These are phyloP conservation scores for Cassiopea andromeda DNA, from an alignment of 30 jellyfish, hydroid and myxozoan genomes.

Conservation along the genomic window DNA sequence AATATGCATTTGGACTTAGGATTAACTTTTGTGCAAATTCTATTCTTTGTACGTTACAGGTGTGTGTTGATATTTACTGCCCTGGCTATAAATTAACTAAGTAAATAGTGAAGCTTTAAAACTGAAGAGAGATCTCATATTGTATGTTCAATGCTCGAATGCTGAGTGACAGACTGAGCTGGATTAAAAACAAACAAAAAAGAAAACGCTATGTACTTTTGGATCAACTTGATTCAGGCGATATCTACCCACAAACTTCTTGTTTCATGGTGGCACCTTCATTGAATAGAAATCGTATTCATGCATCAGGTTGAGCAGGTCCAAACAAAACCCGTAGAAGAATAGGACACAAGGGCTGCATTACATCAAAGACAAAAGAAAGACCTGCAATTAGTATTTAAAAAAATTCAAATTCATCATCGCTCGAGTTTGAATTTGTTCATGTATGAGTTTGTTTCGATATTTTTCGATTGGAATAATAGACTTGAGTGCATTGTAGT, in stretches of 20 bases:
- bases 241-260: not conserved
- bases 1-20: not conserved
- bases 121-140: no score
- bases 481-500: no score
- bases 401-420: no score
- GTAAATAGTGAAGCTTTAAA: not conserved
- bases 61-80: not conserved
- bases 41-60: not conserved
- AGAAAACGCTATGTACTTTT: not conserved
- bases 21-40: not conserved
- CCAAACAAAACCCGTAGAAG: not conserved
- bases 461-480: no score
- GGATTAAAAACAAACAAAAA: not conserved
- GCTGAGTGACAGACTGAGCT: not conserved
- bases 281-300: not conserved
- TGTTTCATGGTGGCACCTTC: conserved; percentile 2
- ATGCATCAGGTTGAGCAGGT: not conserved
- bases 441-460: not conserved
- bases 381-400: not conserved
- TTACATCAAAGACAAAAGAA: not conserved
- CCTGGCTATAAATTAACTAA: not conserved
- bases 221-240: not conserved
- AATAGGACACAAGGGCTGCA: not conserved
- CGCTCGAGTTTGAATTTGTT: not conserved
- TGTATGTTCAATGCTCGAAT: not conserved